A percentile compares a stretch with the other conserved stretches of the same genome.
phyloP scores from a whole-genome alignment of 2,888 invertebrate species.

The Ormyrus labotus region DNA sequence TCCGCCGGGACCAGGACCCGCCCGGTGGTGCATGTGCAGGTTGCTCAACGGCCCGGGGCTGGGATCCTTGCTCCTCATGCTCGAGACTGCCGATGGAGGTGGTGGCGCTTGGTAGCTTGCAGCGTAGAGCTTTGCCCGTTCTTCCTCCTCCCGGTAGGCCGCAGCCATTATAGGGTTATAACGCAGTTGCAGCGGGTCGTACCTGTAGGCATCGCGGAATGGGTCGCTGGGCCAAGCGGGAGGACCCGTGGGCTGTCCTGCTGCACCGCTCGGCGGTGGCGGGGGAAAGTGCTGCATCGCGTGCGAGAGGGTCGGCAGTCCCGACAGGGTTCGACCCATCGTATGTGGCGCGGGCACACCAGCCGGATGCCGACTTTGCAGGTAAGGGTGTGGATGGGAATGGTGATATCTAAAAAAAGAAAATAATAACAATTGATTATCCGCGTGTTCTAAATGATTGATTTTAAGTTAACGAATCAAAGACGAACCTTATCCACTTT shows the following conservation, averaged over 20 bases:
- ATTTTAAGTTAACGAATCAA: background rate
- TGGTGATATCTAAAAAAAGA: conserved; percentile 74
- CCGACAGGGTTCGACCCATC: conserved; percentile 78
- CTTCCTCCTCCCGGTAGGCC: conserved; percentile 84
- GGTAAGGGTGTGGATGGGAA: conserved; percentile 74
- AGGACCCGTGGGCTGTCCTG: conserved; percentile 73
- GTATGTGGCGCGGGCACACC: conserved; percentile 77
- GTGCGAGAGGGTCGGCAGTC: conserved; percentile 77
- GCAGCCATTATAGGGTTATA: conserved; percentile 89
- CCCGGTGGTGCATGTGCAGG: conserved; percentile 78
- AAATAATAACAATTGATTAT: no score
- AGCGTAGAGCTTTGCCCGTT: conserved; percentile 79
- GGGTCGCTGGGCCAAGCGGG: conserved; percentile 80
- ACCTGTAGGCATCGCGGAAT: conserved; percentile 82
- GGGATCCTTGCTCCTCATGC: conserved; percentile 77
- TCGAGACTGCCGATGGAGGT: conserved; percentile 76
- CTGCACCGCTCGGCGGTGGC: conserved; percentile 69
- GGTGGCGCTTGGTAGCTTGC: conserved; percentile 58
- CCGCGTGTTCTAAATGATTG: no score
- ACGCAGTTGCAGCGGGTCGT: conserved; percentile 83
- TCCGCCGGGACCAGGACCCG: conserved; percentile 77
- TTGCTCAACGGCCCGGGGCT: conserved; percentile 76
- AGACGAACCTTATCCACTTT: conserved; percentile 57
- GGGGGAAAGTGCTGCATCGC: conserved; percentile 76
- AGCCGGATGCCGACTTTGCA: conserved; percentile 72